Evolutionary conservation across 2,888 invertebrate genomes (phyloP).

Genomic region (Thumatha senex): DNA sequence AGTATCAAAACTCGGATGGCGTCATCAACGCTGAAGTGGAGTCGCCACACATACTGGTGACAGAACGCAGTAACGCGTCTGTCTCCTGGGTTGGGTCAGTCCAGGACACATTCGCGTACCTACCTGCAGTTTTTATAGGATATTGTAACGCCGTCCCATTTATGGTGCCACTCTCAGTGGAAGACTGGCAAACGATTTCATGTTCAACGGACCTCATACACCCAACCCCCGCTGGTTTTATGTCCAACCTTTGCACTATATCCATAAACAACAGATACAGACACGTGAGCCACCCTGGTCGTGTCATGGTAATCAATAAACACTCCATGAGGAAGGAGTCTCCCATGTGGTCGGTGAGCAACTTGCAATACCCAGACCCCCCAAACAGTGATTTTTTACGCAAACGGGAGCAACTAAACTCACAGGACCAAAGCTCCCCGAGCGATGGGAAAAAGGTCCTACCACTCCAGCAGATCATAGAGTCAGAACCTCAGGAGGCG

Average conservation of each 20-base stretch:
- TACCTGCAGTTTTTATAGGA: neutral
- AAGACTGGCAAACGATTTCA: conserved; percentile 1
- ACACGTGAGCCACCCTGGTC: neutral
- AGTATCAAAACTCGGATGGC: neutral
- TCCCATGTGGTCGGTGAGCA: neutral
- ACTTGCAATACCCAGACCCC: neutral
- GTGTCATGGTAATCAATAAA: neutral
- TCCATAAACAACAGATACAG: conserved; percentile 1
- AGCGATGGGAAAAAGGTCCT: too few relatives aligned
- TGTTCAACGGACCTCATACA: too few relatives aligned
- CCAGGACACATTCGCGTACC: neutral
- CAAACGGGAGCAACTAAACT: too few relatives aligned
- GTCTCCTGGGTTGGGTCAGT: neutral
- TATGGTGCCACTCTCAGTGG: neutral
- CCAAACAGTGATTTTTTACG: neutral
- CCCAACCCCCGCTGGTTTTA: too few relatives aligned
- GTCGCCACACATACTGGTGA: neutral
- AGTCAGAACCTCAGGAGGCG: too few relatives aligned
- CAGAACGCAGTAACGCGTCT: neutral
- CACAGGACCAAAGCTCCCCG: too few relatives aligned
- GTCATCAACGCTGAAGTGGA: neutral
- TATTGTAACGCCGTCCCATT: neutral
- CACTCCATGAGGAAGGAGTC: neutral
- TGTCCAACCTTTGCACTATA: too few relatives aligned
- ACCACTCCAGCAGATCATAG: too few relatives aligned